These are phyloP conservation scores for Drosophila asahinai DNA, from an alignment of 1,140 invertebrate species.

Conservation along the genomic window DNA sequence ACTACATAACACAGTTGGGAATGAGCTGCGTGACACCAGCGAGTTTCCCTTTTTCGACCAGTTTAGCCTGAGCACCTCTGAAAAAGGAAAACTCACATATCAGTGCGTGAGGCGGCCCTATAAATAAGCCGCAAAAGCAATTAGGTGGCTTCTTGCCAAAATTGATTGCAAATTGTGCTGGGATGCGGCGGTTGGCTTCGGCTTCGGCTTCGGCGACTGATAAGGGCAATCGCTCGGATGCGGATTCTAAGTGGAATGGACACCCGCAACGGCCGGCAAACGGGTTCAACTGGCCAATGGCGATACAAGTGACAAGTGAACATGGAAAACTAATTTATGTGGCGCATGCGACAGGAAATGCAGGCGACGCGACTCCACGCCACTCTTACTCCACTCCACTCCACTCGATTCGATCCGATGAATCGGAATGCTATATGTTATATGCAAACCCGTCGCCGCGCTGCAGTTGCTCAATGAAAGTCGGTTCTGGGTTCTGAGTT, in stretches of 20 bases:
- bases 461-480: constrained; percentile 48
- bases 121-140: constrained; percentile 53
- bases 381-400: constrained; percentile 15
- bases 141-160: constrained; percentile 59
- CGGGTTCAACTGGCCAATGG: constrained; percentile 48
- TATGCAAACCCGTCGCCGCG: constrained; percentile 25
- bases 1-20: constrained; percentile 10
- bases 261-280: constrained; percentile 66
- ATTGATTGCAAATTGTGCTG: constrained; percentile 58
- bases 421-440: constrained; percentile 35
- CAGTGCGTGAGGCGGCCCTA: constrained; percentile 39
- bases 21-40: neutral
- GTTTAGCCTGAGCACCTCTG: neutral
- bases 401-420: constrained; percentile 38
- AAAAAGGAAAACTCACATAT: constrained; percentile 29
- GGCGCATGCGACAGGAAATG: constrained; percentile 69
- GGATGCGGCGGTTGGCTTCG: constrained; percentile 14
- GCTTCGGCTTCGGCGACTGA: constrained; percentile 40
- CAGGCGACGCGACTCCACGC: constrained; percentile 24
- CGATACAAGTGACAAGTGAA: constrained; percentile 77
- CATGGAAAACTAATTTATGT: constrained; percentile 81
- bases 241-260: constrained; percentile 57
- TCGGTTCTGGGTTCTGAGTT: constrained; percentile 19
- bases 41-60: constrained; percentile 18
- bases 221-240: constrained; percentile 63